Base-by-base conservation (phyloP, 2,797 vertebrate genomes). In the Picus viridis region DNA sequence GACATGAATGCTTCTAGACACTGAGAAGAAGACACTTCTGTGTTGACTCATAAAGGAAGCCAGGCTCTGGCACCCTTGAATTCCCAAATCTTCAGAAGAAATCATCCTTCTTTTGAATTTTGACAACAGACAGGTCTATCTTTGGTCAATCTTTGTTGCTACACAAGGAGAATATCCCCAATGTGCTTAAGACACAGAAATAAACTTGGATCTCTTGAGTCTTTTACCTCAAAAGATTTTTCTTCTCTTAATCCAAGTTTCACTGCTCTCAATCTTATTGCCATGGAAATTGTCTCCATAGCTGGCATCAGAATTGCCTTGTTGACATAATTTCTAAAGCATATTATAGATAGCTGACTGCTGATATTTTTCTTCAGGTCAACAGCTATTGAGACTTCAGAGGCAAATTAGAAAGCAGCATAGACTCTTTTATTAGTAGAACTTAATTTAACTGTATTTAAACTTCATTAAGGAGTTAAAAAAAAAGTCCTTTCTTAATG, bases 401-500 rank as follows among this genome's bases (percentile, higher is more conserved):
- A 93, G 77, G 83, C 22, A 71, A 92, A 92, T 56, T 71, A 76
- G 77, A 72, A 90, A 83, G 59, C 20, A 88, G 0, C 43, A 51
- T 6, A 43, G 79, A 36, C 58, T 85, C 76, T 93, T 93, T 93
- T 89, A 73, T 91, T 90, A 93, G 89, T 4, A 92, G 87, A 94
- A 93, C 83, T 88, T 86, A 86, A 92, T 96, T 94, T 89, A 86
- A 83, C 88, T 88, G 63, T 81, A 70, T 94, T 95, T 90, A 93
- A 95, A 94, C 70, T 86, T 93, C 82, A 90, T 95, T 95, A 84
- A 89, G 87, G 82, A 94, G 64, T 17, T 4, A 26, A 62, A 92
- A 86, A 54, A 75, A 64, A 78, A 7, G 19, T 56, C 71, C 80
- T 64, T 93, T 91, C 86, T 84, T 88, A 86, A 91, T 76, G 45